phyloP scores from a whole-genome alignment of 1,140 invertebrate genomes.

The Leptinotarsa texana region DNA sequence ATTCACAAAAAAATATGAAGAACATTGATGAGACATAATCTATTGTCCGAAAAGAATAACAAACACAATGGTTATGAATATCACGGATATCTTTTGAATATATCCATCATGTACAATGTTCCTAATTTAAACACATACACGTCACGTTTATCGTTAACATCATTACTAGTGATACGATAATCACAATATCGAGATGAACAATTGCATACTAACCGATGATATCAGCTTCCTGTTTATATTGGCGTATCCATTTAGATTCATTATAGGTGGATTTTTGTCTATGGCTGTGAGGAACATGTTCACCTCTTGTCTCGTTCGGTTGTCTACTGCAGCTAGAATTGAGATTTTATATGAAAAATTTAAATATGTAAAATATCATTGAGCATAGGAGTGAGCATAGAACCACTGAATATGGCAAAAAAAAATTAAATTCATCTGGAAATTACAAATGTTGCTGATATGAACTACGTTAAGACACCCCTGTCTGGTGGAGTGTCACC shows the following conservation, averaged over 20 bases:
- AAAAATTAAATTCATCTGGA: no score
- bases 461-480: no score
- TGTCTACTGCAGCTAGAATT: constrained; percentile 59
- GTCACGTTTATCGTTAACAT: background rate
- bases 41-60: no score
- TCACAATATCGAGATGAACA: background rate
- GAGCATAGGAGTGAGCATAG: background rate
- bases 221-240: constrained; percentile 71
- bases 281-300: constrained; percentile 74
- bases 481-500: background rate
- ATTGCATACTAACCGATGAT: constrained; percentile 60
- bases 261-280: constrained; percentile 69
- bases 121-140: background rate
- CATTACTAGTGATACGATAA: background rate
- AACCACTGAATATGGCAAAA: background rate
- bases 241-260: constrained; percentile 71
- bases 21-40: no score
- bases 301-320: constrained; percentile 66
- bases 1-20: no score
- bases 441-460: background rate
- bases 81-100: no score
- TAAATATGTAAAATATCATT: background rate
- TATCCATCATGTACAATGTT: background rate
- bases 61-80: no score
- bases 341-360: background rate